Evolutionary conservation across 1,140 invertebrate species (phyloP).

Genomic region (Spodoptera litura): DNA sequence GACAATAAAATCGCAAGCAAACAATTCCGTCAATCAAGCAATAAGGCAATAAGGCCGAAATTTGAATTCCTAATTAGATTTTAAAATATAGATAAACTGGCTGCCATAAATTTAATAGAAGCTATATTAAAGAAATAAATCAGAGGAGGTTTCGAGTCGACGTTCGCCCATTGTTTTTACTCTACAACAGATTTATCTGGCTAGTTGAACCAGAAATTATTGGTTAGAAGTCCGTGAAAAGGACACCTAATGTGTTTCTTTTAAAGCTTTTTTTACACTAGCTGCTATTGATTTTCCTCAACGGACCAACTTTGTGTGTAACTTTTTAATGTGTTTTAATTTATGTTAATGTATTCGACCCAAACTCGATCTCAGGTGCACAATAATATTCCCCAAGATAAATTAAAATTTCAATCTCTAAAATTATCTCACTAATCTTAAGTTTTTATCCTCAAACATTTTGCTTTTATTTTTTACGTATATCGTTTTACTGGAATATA

Average conservation of each 20-base stretch:
- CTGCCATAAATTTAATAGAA: constrained; percentile 26
- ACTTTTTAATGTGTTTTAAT: constrained; percentile 19
- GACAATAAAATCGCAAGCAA: constrained; percentile 22
- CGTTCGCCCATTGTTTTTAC: constrained; percentile 40
- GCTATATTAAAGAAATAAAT: constrained; percentile 44
- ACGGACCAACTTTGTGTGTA: not conserved
- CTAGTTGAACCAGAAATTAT: constrained; percentile 46
- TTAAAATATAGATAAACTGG: constrained; percentile 30
- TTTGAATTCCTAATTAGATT: constrained; percentile 33
- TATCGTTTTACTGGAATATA: constrained; percentile 6
- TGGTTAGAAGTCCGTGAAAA: constrained; percentile 35
- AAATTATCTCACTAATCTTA: constrained; percentile 9
- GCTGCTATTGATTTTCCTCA: not conserved
- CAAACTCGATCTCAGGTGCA: not conserved
- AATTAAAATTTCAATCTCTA: constrained; percentile 14
- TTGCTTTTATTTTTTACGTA: constrained; percentile 7
- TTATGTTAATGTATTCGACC: constrained; percentile 15
- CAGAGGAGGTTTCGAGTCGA: constrained; percentile 30
- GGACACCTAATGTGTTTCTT: constrained; percentile 39
- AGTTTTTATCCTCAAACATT: not conserved
- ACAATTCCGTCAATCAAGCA: constrained; percentile 21
- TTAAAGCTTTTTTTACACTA: constrained; percentile 30
- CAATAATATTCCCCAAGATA: not conserved
- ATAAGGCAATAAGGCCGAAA: not conserved
- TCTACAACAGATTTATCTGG: constrained; percentile 47